Evolutionary conservation across 2,888 invertebrate species (phyloP), one percentile per base, ranked within the genome.

Genomic region (Timema podura): DNA sequence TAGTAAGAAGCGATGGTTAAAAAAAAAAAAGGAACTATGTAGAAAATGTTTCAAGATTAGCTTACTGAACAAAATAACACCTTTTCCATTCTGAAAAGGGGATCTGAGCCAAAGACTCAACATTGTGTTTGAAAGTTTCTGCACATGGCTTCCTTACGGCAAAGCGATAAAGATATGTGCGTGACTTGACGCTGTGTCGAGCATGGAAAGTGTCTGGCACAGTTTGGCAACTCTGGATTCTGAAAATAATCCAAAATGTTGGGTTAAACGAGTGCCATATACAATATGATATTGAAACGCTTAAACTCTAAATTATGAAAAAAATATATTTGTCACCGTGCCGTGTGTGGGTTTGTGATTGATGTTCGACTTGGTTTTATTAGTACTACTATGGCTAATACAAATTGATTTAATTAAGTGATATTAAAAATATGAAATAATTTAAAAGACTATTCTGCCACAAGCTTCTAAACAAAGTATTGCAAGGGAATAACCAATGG

Each of bases 121-220:
- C 67, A 45, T 76, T 76, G 57, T 81, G 66, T 77, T 9, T 13
- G 8, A 57, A 54, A 45, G 54, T 13, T 57, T 68, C 68, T 11
- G 65, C 61, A 68, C 68, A 64, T 46, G 64, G 67, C 15, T 87
- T 89, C 45, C 85, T 76, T 49, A 89, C 82, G 61, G 89, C 89
- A 76, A 94, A 80, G 75, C 91, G 86, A 79, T 93, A 95, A 64
- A 93, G 79, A 79, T 95, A 95, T 13, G 89, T 90, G 73, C 94
- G 84, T 8, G 85, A 86, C 64, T 83, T 82, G 2, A 90, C 91
- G 76, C 84, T 82, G 75, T 81, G 83, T 76, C 92, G 86, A 68
- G 89, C 88, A 81, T 88, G 86, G 78, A 95, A 94, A 11, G 84
- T 79, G 54, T 87, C 80, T 0, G 87, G 85, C 2, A 94, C 91